phyloP scores from a whole-genome alignment of 2,888 invertebrate genomes.

The Acrobasis consociella region DNA sequence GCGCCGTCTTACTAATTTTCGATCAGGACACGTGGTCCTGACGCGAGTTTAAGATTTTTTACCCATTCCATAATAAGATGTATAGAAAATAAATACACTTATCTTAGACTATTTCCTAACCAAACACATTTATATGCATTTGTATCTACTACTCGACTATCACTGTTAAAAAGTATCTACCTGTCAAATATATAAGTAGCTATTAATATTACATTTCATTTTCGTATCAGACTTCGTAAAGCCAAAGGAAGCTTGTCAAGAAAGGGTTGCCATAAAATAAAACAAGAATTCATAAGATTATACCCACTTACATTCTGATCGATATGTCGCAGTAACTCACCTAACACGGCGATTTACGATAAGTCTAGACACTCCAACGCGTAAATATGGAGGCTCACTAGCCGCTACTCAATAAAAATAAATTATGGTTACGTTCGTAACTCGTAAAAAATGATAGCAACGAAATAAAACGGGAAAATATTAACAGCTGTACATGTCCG shows the following conservation, averaged over 20 bases:
- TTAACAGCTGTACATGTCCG: slow-evolving; percentile 18
- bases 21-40: too few relatives aligned
- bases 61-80: too few relatives aligned
- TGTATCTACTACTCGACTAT: too few relatives aligned
- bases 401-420: slow-evolving; percentile 24
- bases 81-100: too few relatives aligned
- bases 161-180: too few relatives aligned
- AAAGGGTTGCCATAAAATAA: slow-evolving; percentile 19
- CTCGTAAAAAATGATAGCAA: slow-evolving; percentile 25
- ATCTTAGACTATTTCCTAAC: too few relatives aligned
- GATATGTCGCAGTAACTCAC: slow-evolving; percentile 48
- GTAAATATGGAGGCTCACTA: slow-evolving; percentile 24
- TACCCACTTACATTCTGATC: slow-evolving; percentile 51
- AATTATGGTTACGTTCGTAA: slow-evolving; percentile 24
- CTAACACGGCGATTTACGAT: slow-evolving; percentile 22
- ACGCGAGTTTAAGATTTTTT: too few relatives aligned
- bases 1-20: too few relatives aligned
- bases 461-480: slow-evolving; percentile 23
- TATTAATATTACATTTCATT: neutral
- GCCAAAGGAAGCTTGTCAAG: slow-evolving; percentile 7
- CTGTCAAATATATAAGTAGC: too few relatives aligned
- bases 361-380: slow-evolving; percentile 22
- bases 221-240: neutral
- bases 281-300: slow-evolving; percentile 52
- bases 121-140: too few relatives aligned